Percentiles rank a stretch among this genome's conserved stretches.
Evolutionary conservation across 2,113 vertebrate species (phyloP).

Genomic region (Colius striatus): DNA sequence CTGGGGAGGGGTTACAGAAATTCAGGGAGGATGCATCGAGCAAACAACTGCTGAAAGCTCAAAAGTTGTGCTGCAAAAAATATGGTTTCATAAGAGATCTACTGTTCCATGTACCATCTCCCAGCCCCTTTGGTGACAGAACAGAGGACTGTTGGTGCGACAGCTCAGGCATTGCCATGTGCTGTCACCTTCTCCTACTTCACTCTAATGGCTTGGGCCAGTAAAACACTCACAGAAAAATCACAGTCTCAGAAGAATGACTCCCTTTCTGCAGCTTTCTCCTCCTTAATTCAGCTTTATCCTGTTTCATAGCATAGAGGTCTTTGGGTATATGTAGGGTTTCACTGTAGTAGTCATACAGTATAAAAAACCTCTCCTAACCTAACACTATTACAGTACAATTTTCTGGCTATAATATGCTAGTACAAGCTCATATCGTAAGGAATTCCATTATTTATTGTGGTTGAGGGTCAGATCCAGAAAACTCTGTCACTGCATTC

Average conservation of each 20-base stretch:
- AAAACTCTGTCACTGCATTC: not conserved
- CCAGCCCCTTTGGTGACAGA: not conserved
- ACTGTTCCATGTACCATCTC: not conserved
- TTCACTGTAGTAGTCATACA: not conserved
- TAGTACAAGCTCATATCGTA: not conserved
- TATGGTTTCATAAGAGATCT: not conserved
- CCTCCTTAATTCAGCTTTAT: not conserved
- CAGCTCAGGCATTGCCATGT: not conserved
- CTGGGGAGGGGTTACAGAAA: not conserved
- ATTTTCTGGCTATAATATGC: not conserved
- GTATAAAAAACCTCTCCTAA: rapidly evolving
- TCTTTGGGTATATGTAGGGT: not conserved
- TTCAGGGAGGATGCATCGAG: not conserved
- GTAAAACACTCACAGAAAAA: not conserved
- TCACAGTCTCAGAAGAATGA: not conserved
- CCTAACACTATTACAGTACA: not conserved
- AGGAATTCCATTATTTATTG: not conserved
- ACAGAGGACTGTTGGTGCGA: not conserved
- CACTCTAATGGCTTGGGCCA: not conserved
- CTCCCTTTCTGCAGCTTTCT: not conserved
- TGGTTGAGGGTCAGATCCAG: not conserved
- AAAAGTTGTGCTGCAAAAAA: not conserved
- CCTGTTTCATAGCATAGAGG: not conserved
- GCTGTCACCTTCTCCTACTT: not conserved
- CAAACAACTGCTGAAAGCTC: not conserved